Evolutionary conservation across 2,888 invertebrate genomes (phyloP).

Genomic region (Drosophila eohydei): DNA sequence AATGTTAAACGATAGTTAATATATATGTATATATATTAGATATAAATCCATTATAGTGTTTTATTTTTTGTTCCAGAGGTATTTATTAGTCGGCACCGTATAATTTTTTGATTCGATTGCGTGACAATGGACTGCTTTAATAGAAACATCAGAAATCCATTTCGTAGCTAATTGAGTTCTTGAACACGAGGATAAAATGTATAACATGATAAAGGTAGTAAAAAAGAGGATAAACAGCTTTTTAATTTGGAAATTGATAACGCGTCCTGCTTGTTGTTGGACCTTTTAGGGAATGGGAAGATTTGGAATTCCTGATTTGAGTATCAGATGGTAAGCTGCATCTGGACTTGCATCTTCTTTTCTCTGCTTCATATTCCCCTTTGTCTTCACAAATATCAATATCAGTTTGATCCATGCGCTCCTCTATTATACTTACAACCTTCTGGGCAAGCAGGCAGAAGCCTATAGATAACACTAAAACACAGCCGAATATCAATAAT

Average conservation of each 20-base stretch:
- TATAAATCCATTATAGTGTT: no score
- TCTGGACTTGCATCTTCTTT: no score
- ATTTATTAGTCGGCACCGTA: slow-evolving; percentile 9
- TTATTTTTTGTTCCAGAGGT: slow-evolving; percentile 11
- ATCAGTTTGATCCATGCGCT: background rate
- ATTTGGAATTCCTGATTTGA: background rate
- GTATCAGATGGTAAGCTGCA: background rate
- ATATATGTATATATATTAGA: background rate
- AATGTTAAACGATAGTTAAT: no score
- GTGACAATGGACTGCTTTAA: slow-evolving; percentile 21
- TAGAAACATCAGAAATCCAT: slow-evolving; percentile 36
- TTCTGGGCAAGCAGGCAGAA: slow-evolving; percentile 26
- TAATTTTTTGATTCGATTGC: background rate
- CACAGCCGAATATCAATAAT: slow-evolving; percentile 38
- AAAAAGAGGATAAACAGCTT: background rate
- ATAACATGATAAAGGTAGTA: background rate
- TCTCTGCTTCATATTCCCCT: background rate
- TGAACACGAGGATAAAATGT: background rate
- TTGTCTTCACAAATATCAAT: slow-evolving; percentile 16
- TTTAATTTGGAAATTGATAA: background rate
- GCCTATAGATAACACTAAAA: slow-evolving; percentile 28
- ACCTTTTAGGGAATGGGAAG: background rate
- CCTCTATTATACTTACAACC: slow-evolving; percentile 6
- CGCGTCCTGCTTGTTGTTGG: background rate
- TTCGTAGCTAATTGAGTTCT: slow-evolving; percentile 6